Base-by-base conservation (phyloP, 2,797 vertebrate species). In the Melanotaenia boesemani region DNA sequence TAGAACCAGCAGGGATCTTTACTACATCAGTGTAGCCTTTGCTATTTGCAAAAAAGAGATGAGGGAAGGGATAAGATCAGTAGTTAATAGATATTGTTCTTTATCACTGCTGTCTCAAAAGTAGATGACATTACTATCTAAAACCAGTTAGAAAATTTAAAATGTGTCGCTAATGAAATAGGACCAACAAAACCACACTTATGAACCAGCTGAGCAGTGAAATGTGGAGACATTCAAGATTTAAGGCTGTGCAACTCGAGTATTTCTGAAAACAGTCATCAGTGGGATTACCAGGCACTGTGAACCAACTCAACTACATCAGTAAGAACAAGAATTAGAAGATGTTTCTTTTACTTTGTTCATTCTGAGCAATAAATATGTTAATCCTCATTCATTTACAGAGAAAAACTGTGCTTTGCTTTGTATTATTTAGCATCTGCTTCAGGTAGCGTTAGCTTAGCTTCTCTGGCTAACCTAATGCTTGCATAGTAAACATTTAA, bases 1-100 rank as follows among this genome's bases (percentile, higher is more conserved):
- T 98, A 2, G 97, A 97, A 22, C 98, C 98, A 64, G 95, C 95
- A 0, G 98, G 98, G 80, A 99, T 97, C 92, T 96, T 97, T 81
- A 98, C 97, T 44, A 99, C 94, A 0, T 99, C 98, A 0, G 97
- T 99, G 92, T 99, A 99, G 80, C 98, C 98, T 84, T 99, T 98
- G 89, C 98, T 99, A 81, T 70, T 80, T 16, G 32, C 18, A 46
- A 32, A 22, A 76, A 67, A 24, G 50, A 70, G 63, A 52, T 6
- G 73, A 26, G 46, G 15, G 46, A 26, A 3, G 22, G 55, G 44
- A 46, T 83, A 41, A 76, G 37, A 69, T 20, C 12, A 61, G 10
- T 13, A 5, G 6, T 2, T 8, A 3, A 72, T 2, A 61, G 32
- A 48, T 16, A 28, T 34, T 32, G 5, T 8, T 22, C 55, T 71